A percentile compares a stretch with the other conserved stretches of the same genome.
Conservation (phyloP, 2,113 vertebrate genomes). For the Glaucidium brasilianum region DNA sequence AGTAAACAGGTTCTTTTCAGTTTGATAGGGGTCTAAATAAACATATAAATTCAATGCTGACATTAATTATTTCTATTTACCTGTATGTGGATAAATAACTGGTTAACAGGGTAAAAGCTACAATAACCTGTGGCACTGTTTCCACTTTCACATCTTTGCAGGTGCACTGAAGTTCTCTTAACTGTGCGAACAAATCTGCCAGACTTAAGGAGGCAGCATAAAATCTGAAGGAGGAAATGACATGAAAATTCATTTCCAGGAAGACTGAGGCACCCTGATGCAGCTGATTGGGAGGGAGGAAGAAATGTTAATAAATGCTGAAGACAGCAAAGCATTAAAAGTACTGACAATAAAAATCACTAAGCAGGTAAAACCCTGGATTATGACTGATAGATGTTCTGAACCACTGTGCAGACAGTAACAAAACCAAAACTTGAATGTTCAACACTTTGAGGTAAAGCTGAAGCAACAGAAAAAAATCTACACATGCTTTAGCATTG, state of each 20-base stretch:
- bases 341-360: not conserved
- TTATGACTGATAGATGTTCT: not conserved
- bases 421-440: not conserved
- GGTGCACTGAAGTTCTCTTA: not conserved
- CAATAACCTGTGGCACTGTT: not conserved
- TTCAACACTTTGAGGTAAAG: not conserved
- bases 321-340: not conserved
- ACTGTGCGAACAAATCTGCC: not conserved
- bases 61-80: constrained; percentile 31
- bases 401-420: not conserved
- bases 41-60: not conserved
- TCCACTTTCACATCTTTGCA: not conserved
- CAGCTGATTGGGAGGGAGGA: not conserved
- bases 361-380: not conserved
- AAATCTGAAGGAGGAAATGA: not conserved
- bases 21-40: not conserved
- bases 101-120: not conserved
- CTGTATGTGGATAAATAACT: not conserved
- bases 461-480: not conserved
- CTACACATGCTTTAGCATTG: not conserved
- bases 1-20: not conserved
- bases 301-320: not conserved
- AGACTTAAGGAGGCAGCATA: not conserved
- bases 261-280: not conserved
- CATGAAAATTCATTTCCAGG: not conserved